Base-by-base conservation (phyloP, 2,113 vertebrate species). In the Megatriorchis doriae region DNA sequence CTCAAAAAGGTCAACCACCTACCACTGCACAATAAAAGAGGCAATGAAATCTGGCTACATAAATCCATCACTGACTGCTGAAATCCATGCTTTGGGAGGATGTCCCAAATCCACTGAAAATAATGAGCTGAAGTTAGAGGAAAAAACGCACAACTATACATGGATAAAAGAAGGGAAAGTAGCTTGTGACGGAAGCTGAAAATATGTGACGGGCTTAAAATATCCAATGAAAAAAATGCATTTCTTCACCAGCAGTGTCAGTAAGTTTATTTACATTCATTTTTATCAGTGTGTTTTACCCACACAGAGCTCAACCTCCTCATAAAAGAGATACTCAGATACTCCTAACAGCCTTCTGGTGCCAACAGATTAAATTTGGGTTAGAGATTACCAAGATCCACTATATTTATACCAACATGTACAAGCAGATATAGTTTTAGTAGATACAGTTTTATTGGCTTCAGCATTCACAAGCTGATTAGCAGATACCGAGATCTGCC, bases 341-440 rank as follows among this genome's bases (percentile, higher is more conserved):
- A 32, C 14, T 59, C 36, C 34, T 14, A n/a, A 79, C 16, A 58
- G 9, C 31, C 29, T 56, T 20, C 47, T 48, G 19, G 19, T 74
- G 31, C 8, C 65, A 89, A 21, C 7, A 71, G 86, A 43, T 59
- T 34, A 48, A 70, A 63, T 36, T 42, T n/a, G 42, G 23, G 25
- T 47, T 59, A 47, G 18, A 78, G 20, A 47, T 70, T 66, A 48
- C 21, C 34, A n/a, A 48, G 21, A 55, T 43, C 26, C 32, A 52
- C 10, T 5, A 7, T 13, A 5, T 12, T 75, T 34, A 50, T 5
- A 40, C 25, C 31, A 55, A 23, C 0, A 0, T 27, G 11, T n/a
- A 6, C 14, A 45, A 70, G 9, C 40, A 83, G 45, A 23, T 48
- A 26, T 0, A 1, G 0, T 40, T 83, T 45, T 53, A 45, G 48